A percentile compares a stretch with the other conserved stretches of the same genome.
Conservation (phyloP, 2,888 invertebrate genomes). For the Nomada lathburiana region DNA sequence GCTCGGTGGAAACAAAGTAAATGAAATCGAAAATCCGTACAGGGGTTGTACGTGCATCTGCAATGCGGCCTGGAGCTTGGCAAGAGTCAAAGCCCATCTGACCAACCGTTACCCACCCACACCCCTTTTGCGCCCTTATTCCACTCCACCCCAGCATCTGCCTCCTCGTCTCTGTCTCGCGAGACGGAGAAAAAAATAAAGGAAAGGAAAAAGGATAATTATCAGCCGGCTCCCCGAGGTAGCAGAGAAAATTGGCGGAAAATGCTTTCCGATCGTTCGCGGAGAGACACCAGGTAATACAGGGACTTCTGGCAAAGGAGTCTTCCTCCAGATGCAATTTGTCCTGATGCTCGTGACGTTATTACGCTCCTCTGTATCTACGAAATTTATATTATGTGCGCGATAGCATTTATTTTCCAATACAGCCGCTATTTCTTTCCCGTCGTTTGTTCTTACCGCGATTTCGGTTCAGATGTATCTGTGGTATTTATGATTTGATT, state of each 20-base stretch:
- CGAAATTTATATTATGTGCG: too few relatives aligned
- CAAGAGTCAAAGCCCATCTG: conserved; percentile 64
- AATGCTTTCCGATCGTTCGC: conserved; percentile 17
- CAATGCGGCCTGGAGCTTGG: conserved; percentile 76
- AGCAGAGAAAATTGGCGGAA: conserved; percentile 55
- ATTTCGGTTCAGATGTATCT: background rate
- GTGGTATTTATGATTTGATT: too few relatives aligned
- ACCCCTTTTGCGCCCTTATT: conserved; percentile 3
- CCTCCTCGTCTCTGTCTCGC: conserved; percentile 19
- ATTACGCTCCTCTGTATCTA: background rate
- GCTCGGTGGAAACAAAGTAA: conserved; percentile 50
- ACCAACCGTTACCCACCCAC: conserved; percentile 43
- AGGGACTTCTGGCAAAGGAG: conserved; percentile 10
- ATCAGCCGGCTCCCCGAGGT: conserved; percentile 46
- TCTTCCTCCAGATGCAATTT: conserved; percentile 13
- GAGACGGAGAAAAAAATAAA: background rate
- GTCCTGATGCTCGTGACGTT: background rate
- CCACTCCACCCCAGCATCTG: background rate
- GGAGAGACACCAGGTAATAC: conserved; percentile 6
- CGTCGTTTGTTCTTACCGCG: background rate
- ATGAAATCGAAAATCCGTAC: conserved; percentile 68
- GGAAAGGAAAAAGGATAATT: conserved; percentile 50
- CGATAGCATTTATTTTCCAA: too few relatives aligned
- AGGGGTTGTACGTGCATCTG: conserved; percentile 75
- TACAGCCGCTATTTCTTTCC: background rate